Evolutionary conservation across 2,888 invertebrate species (phyloP), one percentile per base, ranked within the genome.

Genomic region (Machimus atricapillus): DNA sequence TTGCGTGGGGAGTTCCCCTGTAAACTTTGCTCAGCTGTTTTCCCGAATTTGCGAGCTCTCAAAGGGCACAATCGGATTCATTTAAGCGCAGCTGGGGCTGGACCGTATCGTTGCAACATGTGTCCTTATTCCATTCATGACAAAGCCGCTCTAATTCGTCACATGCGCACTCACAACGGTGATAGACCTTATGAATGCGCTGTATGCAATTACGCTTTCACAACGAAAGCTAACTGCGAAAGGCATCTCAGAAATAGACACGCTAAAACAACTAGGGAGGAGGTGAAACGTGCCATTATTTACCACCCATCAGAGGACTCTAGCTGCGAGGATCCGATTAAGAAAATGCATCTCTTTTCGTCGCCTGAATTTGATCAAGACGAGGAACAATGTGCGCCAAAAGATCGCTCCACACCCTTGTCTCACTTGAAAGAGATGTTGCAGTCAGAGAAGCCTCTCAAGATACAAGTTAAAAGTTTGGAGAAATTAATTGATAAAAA

Each of bases 181-280:
- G 98, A 98, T 90, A 94, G 98, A 14, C 98, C 98, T 0, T 98
- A 97, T 91, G 97, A 98, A 92, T 99, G 98, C 91, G 95, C 96
- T 0, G 94, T 98, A n/a, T 99, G 99, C 92, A 97, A 97, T 90
- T 98, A 97, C 91, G 98, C 98, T 2, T 99, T 99, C 92, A 98
- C 98, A 37, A 98, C 98, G 0, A 98, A 98, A 93, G 98, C 98
- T 1, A 98, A 99, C 91, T 99, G 99, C 92, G 98, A 99, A 93
- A 94, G 98, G 7, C 98, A 99, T 92, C 94, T 98, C 90, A 94
- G 98, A 89, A 98, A 98, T 92, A 95, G 98, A 34, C 98, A 98
- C 90, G 96, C 96, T 0, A 97, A 97, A 92, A 94, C 95, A 1
- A 96, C 96, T 1, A 94, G 97, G 86, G 97, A 98, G 89, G 98